Evolutionary conservation across 1,140 invertebrate species (phyloP), one percentile per base, ranked within the genome.

Genomic region (Pachyrhynchus sulphureomaculatus): DNA sequence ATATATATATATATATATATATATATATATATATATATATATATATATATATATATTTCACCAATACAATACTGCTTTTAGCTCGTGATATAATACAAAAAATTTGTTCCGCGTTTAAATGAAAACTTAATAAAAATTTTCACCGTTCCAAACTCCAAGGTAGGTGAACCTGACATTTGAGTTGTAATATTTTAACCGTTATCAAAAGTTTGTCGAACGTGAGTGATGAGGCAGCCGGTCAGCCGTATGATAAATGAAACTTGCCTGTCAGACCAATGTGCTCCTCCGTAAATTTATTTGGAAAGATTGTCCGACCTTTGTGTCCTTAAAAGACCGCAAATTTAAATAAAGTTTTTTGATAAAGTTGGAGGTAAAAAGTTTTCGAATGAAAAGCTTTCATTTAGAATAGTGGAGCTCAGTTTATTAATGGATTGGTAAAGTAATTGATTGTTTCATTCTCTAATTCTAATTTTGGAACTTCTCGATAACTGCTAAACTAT

Each of bases 171-270:
- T 68, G 68, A 70, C 68, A 62, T 70, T 67, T 57, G 58, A 70
- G 64, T 68, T 68, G 65, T 68, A 70, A 70, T 70, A 70, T 65
- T 70, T 70, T 65, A 70, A 70, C 65, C 68, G 68, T 70, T 70
- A 70, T 70, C 68, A 68, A 70, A 70, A 70, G 64, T 70, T 70
- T 68, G 68, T 70, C 68, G 65, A 70, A 70, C 65, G 62, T 68
- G 67, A 68, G 58, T 62, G 68, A 68, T 67, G 68, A 70, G n/a
- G 62, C 62, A 62, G 54, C 51, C 64, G 61, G 34, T 55, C 62
- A 53, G 59, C 48, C 62, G 58, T 63, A 67, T 69, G 68, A 69
- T 69, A 66, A 67, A 69, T 69, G 68, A 66, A 69, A 52, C 47
- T 37, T 51, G 54, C 18, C 60, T 69, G 68, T 65, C 68, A 69